Conservation (phyloP, 2,113 vertebrate species). For the Azemiops feae region DNA sequence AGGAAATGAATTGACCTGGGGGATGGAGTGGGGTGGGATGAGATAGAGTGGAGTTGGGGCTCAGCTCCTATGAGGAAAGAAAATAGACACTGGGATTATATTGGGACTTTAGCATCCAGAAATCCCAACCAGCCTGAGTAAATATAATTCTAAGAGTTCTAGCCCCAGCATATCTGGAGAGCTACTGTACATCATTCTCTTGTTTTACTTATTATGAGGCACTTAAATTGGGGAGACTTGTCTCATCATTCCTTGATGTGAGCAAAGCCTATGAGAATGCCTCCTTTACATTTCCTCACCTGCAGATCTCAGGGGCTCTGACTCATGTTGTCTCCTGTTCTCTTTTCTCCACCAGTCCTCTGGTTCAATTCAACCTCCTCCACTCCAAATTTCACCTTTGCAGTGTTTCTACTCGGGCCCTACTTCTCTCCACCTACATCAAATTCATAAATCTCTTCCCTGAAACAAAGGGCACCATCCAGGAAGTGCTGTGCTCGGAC, state of each 20-base stretch:
- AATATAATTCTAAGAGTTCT: no score
- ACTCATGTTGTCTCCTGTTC: background rate
- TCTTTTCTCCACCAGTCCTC: constrained; percentile 67
- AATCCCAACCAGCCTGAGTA: no score
- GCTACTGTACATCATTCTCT: background rate
- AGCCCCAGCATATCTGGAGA: no score
- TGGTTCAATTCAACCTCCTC: constrained; percentile 91
- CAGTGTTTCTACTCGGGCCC: constrained; percentile 85
- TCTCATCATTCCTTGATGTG: no score
- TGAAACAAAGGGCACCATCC: constrained; percentile 92
- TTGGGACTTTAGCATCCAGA: no score
- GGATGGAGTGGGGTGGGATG: background rate
- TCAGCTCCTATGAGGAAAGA: no score
- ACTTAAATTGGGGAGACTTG: no score
- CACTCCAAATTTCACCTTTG: constrained; percentile 94
- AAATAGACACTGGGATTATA: no score
- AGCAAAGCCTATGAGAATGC: background rate
- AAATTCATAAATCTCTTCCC: constrained; percentile 96
- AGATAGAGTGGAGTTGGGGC: no score
- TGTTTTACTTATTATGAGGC: background rate
- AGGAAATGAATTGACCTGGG: background rate
- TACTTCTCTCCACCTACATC: constrained; percentile 90
- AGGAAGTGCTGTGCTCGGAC: constrained; percentile 88
- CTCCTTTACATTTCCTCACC: background rate
- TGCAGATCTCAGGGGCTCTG: background rate